Evolutionary conservation across 2,888 invertebrate species (phyloP).

Genomic region (Zhuqinia jingwanae): DNA sequence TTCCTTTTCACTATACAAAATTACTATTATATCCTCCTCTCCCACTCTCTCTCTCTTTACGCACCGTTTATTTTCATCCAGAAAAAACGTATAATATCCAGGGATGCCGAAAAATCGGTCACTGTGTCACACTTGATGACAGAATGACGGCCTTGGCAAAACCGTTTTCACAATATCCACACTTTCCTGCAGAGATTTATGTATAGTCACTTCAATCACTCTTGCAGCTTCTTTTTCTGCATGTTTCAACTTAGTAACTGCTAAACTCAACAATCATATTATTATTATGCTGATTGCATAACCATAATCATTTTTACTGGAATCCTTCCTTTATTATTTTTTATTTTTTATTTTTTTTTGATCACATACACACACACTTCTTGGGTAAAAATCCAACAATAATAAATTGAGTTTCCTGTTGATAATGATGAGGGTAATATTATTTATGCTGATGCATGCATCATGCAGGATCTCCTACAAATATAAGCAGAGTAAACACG

Average conservation of each 20-base stretch:
- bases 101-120: slow-evolving; percentile 62
- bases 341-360: not conserved
- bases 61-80: slow-evolving; percentile 54
- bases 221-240: slow-evolving; percentile 1
- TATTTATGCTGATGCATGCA: slow-evolving; percentile 38
- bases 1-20: not conserved
- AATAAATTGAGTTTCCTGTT: slow-evolving; percentile 37
- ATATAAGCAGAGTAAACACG: slow-evolving; percentile 25
- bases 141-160: slow-evolving; percentile 30
- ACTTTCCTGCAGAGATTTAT: not conserved
- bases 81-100: slow-evolving; percentile 46
- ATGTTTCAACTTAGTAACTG: slow-evolving; percentile 8
- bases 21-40: not conserved
- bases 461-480: not conserved
- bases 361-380: slow-evolving; percentile 50
- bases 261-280: slow-evolving; percentile 22
- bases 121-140: slow-evolving; percentile 57
- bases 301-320: not conserved
- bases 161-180: slow-evolving; percentile 42
- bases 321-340: not conserved
- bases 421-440: slow-evolving; percentile 36
- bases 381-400: slow-evolving; percentile 40
- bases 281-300: not conserved
- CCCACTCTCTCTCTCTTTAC: slow-evolving; percentile 4
- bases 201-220: slow-evolving; percentile 48